These are phyloP conservation scores for Axinella damicornis DNA, from an alignment of 37 sponge, comb jelly and placozoan genomes.

Conservation along the genomic window DNA sequence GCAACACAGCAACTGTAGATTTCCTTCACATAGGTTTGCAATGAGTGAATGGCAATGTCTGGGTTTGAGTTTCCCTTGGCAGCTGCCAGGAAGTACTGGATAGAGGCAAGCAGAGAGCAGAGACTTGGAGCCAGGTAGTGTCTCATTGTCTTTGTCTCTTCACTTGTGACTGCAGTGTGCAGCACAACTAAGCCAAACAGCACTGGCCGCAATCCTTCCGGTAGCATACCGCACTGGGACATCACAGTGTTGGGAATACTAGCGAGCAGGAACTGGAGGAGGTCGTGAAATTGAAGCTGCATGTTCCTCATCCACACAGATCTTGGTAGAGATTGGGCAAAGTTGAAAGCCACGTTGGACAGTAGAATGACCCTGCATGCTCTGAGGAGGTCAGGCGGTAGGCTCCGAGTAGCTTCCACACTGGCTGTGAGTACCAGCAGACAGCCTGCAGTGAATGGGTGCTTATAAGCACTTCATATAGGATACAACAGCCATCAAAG, in stretches of 20 bases:
- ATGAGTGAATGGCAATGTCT: neutral
- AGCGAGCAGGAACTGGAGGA: conserved; percentile 21
- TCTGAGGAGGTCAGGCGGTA: conserved; percentile 21
- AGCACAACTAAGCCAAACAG: conserved; percentile 29
- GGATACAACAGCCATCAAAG: no score
- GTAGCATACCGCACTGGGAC: neutral
- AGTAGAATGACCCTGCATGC: conserved; percentile 14
- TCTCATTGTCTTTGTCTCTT: neutral
- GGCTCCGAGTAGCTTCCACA: neutral
- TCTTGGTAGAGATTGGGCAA: neutral
- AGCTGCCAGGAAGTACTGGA: neutral
- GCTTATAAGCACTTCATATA: no score
- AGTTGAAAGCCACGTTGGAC: neutral
- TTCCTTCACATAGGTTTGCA: neutral
- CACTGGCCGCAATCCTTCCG: neutral
- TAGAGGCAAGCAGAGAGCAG: neutral
- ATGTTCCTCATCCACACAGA: conserved; percentile 13
- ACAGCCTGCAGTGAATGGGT: neutral
- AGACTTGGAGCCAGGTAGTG: neutral
- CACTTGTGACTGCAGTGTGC: conserved; percentile 15
- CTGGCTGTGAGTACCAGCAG: neutral
- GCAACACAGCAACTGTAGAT: conserved; percentile 31
- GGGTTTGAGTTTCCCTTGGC: neutral
- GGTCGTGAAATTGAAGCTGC: neutral
- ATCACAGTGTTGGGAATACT: conserved; percentile 6